These are phyloP conservation scores for Pantherophis guttatus DNA, from an alignment of 2,113 vertebrate genomes.

Conservation along the genomic window DNA sequence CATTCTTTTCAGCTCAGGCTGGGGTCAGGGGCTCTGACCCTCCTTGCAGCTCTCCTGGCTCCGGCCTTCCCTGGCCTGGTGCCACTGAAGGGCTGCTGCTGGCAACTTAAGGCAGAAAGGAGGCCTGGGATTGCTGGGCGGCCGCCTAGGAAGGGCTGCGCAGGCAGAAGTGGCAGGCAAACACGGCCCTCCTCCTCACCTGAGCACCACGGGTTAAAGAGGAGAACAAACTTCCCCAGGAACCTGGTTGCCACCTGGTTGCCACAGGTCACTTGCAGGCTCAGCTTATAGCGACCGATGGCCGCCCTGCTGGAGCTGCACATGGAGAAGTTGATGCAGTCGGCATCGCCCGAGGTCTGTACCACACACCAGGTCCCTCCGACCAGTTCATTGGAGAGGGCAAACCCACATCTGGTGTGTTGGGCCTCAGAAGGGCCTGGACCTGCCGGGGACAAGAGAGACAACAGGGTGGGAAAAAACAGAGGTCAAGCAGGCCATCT, in stretches of 20 bases:
- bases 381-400: constrained; percentile 7
- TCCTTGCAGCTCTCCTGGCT: background rate
- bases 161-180: background rate
- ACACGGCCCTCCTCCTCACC: constrained; percentile 63
- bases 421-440: constrained; percentile 71
- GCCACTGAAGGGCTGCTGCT: background rate
- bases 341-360: constrained; percentile 20
- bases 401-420: constrained; percentile 69
- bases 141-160: background rate
- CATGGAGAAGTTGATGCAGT: constrained; percentile 48
- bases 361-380: constrained; percentile 59
- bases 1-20: background rate
- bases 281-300: constrained; percentile 81
- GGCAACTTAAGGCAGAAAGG: background rate
- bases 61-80: background rate
- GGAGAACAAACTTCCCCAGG: constrained; percentile 78
- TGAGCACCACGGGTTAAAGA: constrained; percentile 93
- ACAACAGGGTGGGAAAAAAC: background rate
- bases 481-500: too few relatives aligned
- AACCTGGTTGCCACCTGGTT: constrained; percentile 54
- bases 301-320: constrained; percentile 74
- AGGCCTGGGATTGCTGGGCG: rapidly evolving
- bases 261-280: constrained; percentile 62
- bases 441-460: constrained; percentile 52
- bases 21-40: too few relatives aligned